phyloP scores from a whole-genome alignment of 1,140 invertebrate genomes.

The Bilobella aurantiaca region DNA sequence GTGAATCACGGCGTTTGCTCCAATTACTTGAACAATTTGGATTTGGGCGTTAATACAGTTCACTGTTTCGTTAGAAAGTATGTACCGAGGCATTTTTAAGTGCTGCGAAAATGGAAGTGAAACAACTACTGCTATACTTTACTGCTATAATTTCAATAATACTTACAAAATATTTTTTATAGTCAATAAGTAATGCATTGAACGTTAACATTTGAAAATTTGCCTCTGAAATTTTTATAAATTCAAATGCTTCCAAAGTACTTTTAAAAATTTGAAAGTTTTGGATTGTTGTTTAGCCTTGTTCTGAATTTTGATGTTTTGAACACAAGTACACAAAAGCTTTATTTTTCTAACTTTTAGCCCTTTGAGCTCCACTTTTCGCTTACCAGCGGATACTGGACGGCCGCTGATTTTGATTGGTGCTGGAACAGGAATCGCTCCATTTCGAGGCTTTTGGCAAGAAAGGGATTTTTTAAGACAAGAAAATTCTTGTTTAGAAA shows the following conservation, averaged over 20 bases:
- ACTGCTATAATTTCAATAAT: no score
- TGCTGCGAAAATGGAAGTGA: not conserved
- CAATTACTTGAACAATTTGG: conserved; percentile 67
- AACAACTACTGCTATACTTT: no score
- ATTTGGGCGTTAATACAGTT: conserved; percentile 36
- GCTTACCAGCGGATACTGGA: conserved; percentile 30
- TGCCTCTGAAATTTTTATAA: no score
- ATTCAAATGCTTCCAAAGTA: no score
- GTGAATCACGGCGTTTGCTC: conserved; percentile 73
- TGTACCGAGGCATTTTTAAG: not conserved
- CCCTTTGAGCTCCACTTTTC: conserved; percentile 35
- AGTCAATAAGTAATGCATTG: no score
- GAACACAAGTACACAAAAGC: no score
- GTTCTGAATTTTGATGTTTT: no score
- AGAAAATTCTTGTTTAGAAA: conserved; percentile 38
- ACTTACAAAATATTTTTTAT: no score
- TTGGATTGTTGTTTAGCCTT: no score
- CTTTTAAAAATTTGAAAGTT: no score
- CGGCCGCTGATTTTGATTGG: conserved; percentile 78
- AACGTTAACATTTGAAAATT: no score
- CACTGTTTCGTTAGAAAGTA: conserved; percentile 1
- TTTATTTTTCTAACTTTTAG: conserved; percentile 40
- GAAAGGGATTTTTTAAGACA: conserved; percentile 44
- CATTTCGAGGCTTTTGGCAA: conserved; percentile 76
- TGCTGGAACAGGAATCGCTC: conserved; percentile 89